Evolutionary conservation across 2,113 vertebrate genomes (phyloP), one percentile per base, ranked within the genome.

Genomic region (Panthera leo): DNA sequence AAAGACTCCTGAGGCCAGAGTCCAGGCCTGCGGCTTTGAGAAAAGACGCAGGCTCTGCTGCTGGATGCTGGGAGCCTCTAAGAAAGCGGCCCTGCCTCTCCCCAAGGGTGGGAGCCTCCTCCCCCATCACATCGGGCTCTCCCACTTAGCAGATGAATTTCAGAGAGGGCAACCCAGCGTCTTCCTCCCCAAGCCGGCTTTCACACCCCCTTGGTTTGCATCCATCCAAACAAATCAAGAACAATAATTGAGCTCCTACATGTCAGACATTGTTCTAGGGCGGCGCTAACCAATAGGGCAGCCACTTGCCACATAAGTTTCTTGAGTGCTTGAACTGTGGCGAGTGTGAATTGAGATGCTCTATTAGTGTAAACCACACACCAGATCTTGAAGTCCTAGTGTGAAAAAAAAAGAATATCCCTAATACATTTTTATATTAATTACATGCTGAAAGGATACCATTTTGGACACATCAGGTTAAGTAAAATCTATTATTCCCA

Each of bases 221-320:
- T 48, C 45, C 27, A 23, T 15, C 58, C 34, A 36, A 21, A 53
- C 23, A 34, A 36, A 6, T 75, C 55, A 14, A 51, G 65, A 29
- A 58, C 8, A 45, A 45, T 73, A n/a, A 51, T 0, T 21, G 7
- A 51, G 65, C 11, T 45, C 55, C 76, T 61, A 5, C 0, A 3
- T 3, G 51, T 10, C 34, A 80, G 68, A 48, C 42, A 61, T 5
- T 39, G 71, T n/a, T 68, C n/a, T 31, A 16, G 21, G 39, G 53
- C 1, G 36, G 36, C 1, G 4, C 45, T 31, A 65, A 34, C 21
- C 23, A 45, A 21, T 0, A 34, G 6, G 61, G 67, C 13, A 27
- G 31, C n/a, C 27, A 8, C 61, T 34, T 2, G 2, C 65, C 55
- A 34, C 23, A 2, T 0, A 8, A 0, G 15, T 27, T 78, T 84